Evolutionary conservation across 2,888 invertebrate genomes (phyloP).

Genomic region (Oscheius sp.): DNA sequence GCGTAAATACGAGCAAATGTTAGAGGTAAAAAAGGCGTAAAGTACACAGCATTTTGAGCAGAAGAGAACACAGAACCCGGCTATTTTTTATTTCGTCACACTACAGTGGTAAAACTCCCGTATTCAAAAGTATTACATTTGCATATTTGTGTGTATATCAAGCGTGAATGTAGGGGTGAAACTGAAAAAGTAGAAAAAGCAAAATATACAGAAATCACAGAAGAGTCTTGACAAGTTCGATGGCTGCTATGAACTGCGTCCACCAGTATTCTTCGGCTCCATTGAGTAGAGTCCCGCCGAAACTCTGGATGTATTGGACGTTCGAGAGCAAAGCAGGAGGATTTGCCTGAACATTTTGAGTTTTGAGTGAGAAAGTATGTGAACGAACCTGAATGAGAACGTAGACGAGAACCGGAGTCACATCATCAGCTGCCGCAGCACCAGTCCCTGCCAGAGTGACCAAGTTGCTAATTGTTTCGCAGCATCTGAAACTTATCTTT

Average conservation of each 20-base stretch:
- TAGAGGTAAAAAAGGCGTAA: background rate
- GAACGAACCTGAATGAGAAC: constrained; percentile 81
- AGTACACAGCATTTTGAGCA: background rate
- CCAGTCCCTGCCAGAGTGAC: constrained; percentile 81
- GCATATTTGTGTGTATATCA: background rate
- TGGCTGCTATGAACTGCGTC: constrained; percentile 96
- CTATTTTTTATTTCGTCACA: background rate
- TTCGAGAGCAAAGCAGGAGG: constrained; percentile 92
- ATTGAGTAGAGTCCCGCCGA: constrained; percentile 83
- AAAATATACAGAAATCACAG: constrained; percentile 39
- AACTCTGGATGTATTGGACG: constrained; percentile 93
- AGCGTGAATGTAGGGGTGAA: constrained; percentile 6
- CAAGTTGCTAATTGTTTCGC: constrained; percentile 92
- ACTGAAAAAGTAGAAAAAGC: background rate
- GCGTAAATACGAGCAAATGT: background rate
- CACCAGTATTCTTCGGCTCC: constrained; percentile 93
- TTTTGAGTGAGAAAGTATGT: background rate
- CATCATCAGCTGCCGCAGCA: constrained; percentile 86
- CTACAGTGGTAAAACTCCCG: constrained; percentile 14
- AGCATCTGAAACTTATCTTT: constrained; percentile 80
- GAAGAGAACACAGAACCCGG: background rate
- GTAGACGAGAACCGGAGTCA: constrained; percentile 94
- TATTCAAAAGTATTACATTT: constrained; percentile 6
- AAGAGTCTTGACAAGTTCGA: constrained; percentile 88
- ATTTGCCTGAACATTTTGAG: constrained; percentile 80